Evolutionary conservation across 1,140 invertebrate species (phyloP).

Genomic region (Pogonomyrmex californicus): DNA sequence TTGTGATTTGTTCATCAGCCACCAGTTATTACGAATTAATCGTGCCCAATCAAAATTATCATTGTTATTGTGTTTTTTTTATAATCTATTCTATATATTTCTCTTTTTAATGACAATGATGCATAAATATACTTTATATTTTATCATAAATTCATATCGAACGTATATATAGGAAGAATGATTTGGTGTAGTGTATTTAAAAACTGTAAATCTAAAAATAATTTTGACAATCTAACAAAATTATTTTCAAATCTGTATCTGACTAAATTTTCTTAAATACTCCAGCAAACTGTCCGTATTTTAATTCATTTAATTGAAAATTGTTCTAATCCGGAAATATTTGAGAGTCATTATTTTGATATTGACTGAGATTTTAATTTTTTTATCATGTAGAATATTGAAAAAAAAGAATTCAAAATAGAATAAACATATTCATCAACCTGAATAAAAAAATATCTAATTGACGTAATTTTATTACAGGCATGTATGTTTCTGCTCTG

Average conservation of each 20-base stretch:
- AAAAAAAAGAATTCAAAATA: no score
- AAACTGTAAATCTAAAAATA: no score
- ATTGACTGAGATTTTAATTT: background rate
- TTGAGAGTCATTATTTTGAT: background rate
- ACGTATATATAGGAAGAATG: background rate
- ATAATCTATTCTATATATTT: background rate
- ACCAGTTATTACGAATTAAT: background rate
- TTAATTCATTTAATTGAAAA: background rate
- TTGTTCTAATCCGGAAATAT: background rate
- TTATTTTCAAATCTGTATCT: no score
- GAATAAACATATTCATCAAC: no score
- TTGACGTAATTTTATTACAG: no score
- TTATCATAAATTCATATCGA: background rate
- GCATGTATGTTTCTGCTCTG: no score
- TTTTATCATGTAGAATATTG: background rate
- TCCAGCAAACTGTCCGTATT: no score
- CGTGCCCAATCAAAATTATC: background rate
- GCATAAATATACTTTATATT: background rate
- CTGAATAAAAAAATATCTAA: no score
- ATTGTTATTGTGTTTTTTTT: background rate
- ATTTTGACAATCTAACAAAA: no score
- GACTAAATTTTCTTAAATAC: no score
- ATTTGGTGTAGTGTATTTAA: no score
- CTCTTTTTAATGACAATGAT: background rate
- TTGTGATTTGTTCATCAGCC: slow-evolving; percentile 69